Percentiles rank a stretch among this genome's conserved stretches.
Conservation (phyloP, 2,888 invertebrate genomes). For the Scaptomyza reducta region DNA sequence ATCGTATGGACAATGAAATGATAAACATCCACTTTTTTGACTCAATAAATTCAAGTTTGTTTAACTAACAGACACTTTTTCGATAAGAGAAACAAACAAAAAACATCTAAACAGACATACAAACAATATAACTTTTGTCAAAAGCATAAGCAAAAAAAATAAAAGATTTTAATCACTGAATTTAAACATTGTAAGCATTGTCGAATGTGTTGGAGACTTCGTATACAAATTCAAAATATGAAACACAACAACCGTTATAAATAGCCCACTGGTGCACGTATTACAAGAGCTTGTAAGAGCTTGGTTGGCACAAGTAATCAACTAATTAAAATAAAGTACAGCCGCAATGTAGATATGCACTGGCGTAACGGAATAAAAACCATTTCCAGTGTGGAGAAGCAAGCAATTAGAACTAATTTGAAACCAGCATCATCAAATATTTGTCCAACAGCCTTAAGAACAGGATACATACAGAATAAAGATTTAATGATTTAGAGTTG, state of each 20-base stretch:
- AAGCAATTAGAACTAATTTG: conserved; percentile 36
- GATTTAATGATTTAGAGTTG: neutral
- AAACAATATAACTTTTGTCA: too few relatives aligned
- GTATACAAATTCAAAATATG: neutral
- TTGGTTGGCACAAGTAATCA: conserved; percentile 32
- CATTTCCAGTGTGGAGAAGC: conserved; percentile 26
- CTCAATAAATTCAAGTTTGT: too few relatives aligned
- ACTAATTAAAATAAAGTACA: conserved; percentile 42
- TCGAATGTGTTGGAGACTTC: neutral
- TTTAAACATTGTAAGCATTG: too few relatives aligned
- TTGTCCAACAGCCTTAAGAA: conserved; percentile 13
- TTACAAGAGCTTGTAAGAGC: neutral
- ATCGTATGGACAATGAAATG: too few relatives aligned
- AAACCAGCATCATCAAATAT: conserved; percentile 7
- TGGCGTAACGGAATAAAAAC: conserved; percentile 8
- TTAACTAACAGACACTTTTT: too few relatives aligned
- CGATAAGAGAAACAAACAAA: too few relatives aligned
- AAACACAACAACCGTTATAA: neutral
- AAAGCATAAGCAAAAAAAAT: too few relatives aligned
- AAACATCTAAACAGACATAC: too few relatives aligned
- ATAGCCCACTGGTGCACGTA: conserved; percentile 12
- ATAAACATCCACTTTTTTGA: too few relatives aligned
- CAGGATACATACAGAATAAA: conserved; percentile 12
- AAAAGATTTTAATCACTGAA: too few relatives aligned
- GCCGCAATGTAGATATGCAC: conserved; percentile 37